A percentile compares a stretch with the other conserved stretches of the same genome.
These are phyloP conservation scores for Cabera pusaria DNA, from an alignment of 2,888 invertebrate species.

Conservation along the genomic window DNA sequence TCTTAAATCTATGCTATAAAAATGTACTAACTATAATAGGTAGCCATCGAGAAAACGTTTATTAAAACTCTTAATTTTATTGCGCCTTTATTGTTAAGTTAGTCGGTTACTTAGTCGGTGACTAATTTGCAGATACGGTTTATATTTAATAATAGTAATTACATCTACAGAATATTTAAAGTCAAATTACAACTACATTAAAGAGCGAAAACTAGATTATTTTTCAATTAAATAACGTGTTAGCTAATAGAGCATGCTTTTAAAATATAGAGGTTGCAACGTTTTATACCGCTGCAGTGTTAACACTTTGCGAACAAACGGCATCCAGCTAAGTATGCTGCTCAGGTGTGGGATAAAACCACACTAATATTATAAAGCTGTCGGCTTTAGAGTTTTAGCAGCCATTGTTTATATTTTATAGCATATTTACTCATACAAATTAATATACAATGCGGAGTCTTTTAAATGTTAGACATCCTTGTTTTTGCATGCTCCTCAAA, in stretches of 20 bases:
- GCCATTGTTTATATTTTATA: conserved; percentile 5
- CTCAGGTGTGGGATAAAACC: conserved; percentile 23
- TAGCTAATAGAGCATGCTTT: conserved; percentile 22
- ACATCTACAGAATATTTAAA: too few species aligned
- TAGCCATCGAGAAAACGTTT: conserved; percentile 2
- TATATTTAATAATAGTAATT: too few species aligned
- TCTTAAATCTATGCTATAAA: too few species aligned
- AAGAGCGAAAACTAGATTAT: neutral
- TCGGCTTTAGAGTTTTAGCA: conserved; percentile 8
- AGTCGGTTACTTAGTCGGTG: too few species aligned
- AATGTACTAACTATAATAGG: too few species aligned
- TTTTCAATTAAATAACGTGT: neutral
- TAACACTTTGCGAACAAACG: conserved; percentile 16
- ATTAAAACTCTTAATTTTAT: too few species aligned
- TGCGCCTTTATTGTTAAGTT: too few species aligned
- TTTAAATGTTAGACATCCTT: too few species aligned
- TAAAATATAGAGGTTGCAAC: conserved; percentile 18
- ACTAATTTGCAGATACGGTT: too few species aligned
- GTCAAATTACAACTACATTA: neutral
- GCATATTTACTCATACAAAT: too few species aligned
- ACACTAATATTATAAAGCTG: conserved; percentile 10
- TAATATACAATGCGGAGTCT: too few species aligned
- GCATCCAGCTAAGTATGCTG: conserved; percentile 28
- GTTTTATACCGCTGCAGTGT: conserved; percentile 24
- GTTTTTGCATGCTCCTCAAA: too few species aligned